Evolutionary conservation across 2,113 vertebrate species (phyloP).

Genomic region (Aphyosemion australe): DNA sequence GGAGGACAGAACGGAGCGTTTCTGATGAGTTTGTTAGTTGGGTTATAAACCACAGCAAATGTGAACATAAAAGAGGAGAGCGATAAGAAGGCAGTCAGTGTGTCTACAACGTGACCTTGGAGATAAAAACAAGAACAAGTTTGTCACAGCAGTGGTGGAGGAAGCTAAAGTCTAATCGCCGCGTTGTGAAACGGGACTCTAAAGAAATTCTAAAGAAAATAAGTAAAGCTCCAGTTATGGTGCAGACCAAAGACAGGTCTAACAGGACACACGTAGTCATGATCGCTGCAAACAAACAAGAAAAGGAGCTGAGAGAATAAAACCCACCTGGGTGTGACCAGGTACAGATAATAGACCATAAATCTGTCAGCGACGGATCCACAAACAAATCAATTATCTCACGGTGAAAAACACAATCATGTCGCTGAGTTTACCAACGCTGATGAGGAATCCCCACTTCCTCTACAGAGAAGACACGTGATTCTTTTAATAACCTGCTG

Average conservation of each 20-base stretch:
- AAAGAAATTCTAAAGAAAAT: neutral
- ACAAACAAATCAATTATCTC: conserved; percentile 26
- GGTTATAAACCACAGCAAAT: neutral
- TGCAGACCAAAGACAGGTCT: neutral
- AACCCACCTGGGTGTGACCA: neutral
- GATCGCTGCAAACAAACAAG: conserved; percentile 1
- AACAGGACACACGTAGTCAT: neutral
- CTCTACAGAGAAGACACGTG: neutral
- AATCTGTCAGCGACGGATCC: conserved; percentile 12
- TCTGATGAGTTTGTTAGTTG: neutral
- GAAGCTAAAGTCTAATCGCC: neutral
- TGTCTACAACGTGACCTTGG: conserved; percentile 16
- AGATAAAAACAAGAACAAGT: conserved; percentile 24
- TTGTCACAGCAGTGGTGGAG: conserved; percentile 18
- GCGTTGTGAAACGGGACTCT: neutral
- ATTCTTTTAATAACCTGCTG: too few species aligned
- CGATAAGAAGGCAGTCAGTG: conserved; percentile 21
- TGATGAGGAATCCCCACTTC: conserved; percentile 12
- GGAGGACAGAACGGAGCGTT: neutral
- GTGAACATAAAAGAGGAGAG: neutral
- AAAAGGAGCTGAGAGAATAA: neutral
- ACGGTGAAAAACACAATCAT: neutral
- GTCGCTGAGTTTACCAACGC: neutral
- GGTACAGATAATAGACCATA: neutral
- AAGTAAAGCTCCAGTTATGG: neutral